Conservation (phyloP, 2,113 vertebrate genomes). For the Pelmatolapia mariae region DNA sequence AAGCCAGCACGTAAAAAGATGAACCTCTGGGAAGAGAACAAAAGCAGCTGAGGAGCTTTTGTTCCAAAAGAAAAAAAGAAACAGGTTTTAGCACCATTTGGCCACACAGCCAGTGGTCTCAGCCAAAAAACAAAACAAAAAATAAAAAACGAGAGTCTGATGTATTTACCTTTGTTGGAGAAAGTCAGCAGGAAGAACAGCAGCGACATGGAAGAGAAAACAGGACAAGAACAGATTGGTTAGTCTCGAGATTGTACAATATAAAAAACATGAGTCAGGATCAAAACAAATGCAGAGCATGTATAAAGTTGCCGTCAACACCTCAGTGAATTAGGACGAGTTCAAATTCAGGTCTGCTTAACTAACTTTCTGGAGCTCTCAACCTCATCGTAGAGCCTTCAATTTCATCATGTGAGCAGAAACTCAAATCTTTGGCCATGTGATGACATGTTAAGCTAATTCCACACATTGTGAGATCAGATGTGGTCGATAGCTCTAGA, state of each 20-base stretch:
- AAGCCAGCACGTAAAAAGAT: background rate
- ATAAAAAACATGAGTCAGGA: rapidly evolving
- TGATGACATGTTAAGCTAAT: background rate
- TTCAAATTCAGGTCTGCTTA: background rate
- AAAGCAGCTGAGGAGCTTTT: background rate
- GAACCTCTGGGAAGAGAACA: background rate
- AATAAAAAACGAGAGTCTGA: background rate
- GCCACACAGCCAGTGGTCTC: background rate
- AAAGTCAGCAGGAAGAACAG: background rate
- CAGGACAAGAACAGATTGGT: background rate
- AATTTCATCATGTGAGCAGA: background rate
- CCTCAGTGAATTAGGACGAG: background rate
- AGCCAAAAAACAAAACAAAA: background rate
- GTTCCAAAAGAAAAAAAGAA: background rate
- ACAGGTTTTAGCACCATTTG: background rate
- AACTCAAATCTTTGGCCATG: background rate
- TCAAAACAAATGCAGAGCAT: rapidly evolving
- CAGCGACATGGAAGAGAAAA: slow-evolving; percentile 59
- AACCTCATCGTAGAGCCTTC: rapidly evolving
- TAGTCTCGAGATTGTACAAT: background rate
- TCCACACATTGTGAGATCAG: background rate
- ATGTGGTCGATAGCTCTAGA: background rate
- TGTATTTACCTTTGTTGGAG: slow-evolving; percentile 53
- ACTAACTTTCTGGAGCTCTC: background rate
- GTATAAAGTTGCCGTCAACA: background rate